These are phyloP conservation scores for Rhopalosiphum maidis DNA, from an alignment of 1,140 invertebrate species.

Conservation along the genomic window DNA sequence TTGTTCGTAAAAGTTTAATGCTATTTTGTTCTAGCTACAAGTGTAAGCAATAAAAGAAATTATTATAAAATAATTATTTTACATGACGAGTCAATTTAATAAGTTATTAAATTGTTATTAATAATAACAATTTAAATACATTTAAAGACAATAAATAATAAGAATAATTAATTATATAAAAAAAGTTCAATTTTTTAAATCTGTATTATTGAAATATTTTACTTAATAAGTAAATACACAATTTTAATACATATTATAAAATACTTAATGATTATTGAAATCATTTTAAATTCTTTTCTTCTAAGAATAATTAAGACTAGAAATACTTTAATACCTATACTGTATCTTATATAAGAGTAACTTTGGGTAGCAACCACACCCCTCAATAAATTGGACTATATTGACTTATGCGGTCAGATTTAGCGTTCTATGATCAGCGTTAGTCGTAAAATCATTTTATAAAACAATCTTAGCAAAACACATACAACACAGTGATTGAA, in stretches of 20 bases:
- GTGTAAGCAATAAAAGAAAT: too few species aligned
- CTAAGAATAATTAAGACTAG: neutral
- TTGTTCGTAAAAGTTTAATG: neutral
- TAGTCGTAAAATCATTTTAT: neutral
- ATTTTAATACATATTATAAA: neutral
- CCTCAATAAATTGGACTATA: neutral
- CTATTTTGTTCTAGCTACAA: neutral
- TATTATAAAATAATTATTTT: neutral
- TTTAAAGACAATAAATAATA: neutral
- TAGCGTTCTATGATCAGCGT: neutral
- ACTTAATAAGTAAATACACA: neutral
- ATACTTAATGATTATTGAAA: neutral
- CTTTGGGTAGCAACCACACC: neutral
- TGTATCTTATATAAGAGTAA: neutral
- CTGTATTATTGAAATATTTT: neutral
- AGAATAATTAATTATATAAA: neutral
- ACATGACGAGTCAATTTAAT: neutral
- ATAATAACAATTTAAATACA: neutral
- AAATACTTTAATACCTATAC: neutral
- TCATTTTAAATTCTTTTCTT: neutral
- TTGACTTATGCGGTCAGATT: neutral
- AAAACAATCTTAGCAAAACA: neutral
- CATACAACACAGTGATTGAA: neutral
- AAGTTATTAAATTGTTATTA: too few species aligned
- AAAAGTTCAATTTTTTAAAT: neutral